Base-by-base conservation (phyloP, 1,140 invertebrate genomes). In the Chironomus tepperi region DNA sequence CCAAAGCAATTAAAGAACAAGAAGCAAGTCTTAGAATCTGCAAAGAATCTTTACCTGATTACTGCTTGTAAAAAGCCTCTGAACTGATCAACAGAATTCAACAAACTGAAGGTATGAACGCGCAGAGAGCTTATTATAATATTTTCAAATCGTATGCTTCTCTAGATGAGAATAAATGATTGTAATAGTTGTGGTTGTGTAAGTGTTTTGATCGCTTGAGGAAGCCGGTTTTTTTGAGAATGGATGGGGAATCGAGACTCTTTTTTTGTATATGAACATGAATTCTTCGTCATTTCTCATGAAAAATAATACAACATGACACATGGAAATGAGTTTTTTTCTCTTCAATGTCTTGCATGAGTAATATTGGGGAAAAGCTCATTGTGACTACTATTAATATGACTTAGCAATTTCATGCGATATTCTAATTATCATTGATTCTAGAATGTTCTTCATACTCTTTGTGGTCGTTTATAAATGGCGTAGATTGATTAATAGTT, bases 251-350 rank as follows among this genome's bases (percentile, higher is more conserved):
- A 57, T 12, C 8, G 47, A 57, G 47, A 57, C 47, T 12, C n/a
- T 67, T 67, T 57, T 70, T 18, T 70, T 70, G n/a, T 18, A n/a
- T n/a, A n/a, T n/a, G 65, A n/a, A 70, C 65, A 70, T 19, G 65
- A 19, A 2, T 70, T 18, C 18, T 15, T 70, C 10, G 65, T 18
- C 65, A 70, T 5, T 57, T 57, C 12, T 57, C 47, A 57, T 12
- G n/a, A 57, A 57, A 5, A 57, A 57, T 57, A 57, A 57, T 57
- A 57, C 24, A 34, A 34, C 5, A 57, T 57, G 12, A 57, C 47
- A 57, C 47, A n/a, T 12, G 47, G 47, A n/a, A 57, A 57, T 57
- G 47, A 15, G 47, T 57, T 57, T n/a, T 0, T 15, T 12, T 57
- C 9, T 57, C 1, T 1, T n/a, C 12, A n/a, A 57, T 57, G 12